These are phyloP conservation scores for Nothocercus julius DNA, from an alignment of 2,113 vertebrate species.

Conservation along the genomic window DNA sequence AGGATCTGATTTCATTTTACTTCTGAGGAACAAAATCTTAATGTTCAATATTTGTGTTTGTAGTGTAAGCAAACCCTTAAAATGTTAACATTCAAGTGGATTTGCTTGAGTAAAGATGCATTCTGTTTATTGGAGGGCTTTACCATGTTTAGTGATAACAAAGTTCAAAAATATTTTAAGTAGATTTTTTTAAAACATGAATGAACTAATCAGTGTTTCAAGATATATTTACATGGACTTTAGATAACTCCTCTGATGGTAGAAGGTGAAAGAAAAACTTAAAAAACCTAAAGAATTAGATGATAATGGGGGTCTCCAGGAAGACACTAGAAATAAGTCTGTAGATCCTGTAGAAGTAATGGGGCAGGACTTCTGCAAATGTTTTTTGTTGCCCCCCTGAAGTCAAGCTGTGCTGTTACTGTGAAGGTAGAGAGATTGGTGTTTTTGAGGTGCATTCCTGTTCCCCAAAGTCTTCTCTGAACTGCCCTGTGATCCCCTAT, in stretches of 20 bases:
- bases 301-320: background rate
- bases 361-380: background rate
- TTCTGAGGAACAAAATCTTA: constrained; percentile 6
- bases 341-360: background rate
- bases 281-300: constrained; percentile 1
- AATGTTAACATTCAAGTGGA: constrained; percentile 50
- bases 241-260: background rate
- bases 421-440: background rate
- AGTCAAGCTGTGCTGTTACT: background rate
- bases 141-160: constrained; percentile 40
- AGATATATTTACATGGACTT: constrained; percentile 27
- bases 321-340: background rate
- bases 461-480: background rate
- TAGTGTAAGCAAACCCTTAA: constrained; percentile 38
- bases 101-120: constrained; percentile 53
- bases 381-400: background rate
- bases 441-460: background rate
- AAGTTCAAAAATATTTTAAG: constrained; percentile 63
- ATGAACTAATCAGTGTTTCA: constrained; percentile 31
- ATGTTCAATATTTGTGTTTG: background rate
- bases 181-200: constrained; percentile 46
- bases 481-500: background rate
- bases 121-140: constrained; percentile 49
- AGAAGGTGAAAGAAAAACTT: constrained; percentile 19
- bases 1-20: background rate